Conservation (phyloP, 2,797 vertebrate species). For the Lindbergichthys nudifrons region DNA sequence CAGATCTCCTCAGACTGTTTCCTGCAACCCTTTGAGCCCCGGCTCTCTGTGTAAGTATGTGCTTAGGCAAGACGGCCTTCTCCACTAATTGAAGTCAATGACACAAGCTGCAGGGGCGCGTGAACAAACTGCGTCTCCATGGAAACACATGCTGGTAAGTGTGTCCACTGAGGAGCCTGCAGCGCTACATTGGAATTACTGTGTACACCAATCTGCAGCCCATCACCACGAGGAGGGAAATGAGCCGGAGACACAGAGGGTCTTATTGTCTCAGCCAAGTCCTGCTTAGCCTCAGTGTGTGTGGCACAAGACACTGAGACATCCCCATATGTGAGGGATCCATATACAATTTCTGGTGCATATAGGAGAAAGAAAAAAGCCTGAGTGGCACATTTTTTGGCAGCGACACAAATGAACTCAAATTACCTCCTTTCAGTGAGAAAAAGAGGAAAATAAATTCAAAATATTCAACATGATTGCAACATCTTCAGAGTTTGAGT, state of each 20-base stretch:
- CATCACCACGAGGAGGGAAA: constrained; percentile 4
- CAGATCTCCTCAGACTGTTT: constrained; percentile 52
- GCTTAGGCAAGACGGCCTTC: constrained; percentile 70
- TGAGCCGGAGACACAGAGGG: not conserved
- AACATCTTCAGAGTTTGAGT: too few relatives aligned
- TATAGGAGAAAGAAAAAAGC: not conserved
- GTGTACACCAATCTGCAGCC: constrained; percentile 45
- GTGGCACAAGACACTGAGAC: constrained; percentile 1
- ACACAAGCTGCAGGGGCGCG: constrained; percentile 73
- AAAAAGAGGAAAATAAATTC: too few relatives aligned
- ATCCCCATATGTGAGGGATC: not conserved
- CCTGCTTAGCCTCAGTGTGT: not conserved
- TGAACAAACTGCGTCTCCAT: constrained; percentile 82
- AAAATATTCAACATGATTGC: too few relatives aligned
- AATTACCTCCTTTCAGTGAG: too few relatives aligned
- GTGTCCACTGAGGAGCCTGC: constrained; percentile 65
- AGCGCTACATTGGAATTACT: constrained; percentile 61
- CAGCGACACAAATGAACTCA: not conserved
- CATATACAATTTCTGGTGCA: not conserved
- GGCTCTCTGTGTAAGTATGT: constrained; percentile 69
- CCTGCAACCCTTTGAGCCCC: constrained; percentile 60
- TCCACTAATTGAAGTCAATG: constrained; percentile 84
- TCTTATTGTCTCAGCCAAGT: not conserved
- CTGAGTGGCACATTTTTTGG: not conserved
- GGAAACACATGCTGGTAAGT: constrained; percentile 80